A percentile compares a stretch with the other conserved stretches of the same genome.
Conservation (phyloP, 2,888 invertebrate species). For the Seladonia tumulorum region DNA sequence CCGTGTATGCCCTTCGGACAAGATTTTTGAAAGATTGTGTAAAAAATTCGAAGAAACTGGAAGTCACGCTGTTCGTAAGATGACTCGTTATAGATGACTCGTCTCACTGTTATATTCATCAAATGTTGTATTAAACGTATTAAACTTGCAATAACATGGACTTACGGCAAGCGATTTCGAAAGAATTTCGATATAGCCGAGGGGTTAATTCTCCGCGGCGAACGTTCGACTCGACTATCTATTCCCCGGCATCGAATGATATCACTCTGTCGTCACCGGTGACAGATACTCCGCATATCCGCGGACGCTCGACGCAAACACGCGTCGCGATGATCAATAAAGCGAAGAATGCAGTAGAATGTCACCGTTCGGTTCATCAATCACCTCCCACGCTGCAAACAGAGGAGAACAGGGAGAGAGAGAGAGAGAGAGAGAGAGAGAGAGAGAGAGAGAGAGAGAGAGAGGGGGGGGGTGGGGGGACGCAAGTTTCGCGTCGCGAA, state of each 20-base stretch:
- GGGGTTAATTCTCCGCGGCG: no score
- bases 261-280: constrained; percentile 7
- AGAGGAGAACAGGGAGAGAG: not conserved
- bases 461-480: no score
- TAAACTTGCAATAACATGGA: no score
- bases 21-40: no score
- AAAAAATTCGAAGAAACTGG: no score
- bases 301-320: not conserved
- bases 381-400: not conserved
- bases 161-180: no score
- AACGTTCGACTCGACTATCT: not conserved
- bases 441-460: not conserved
- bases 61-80: no score
- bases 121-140: no score
- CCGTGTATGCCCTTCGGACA: no score
- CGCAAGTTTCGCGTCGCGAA: not conserved
- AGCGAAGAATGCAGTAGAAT: constrained; percentile 9
- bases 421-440: not conserved
- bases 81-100: no score
- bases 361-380: constrained; percentile 4
- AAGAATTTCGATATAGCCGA: no score
- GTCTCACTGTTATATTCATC: no score
- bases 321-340: constrained; percentile 7
- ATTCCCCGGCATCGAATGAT: not conserved
- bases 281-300: not conserved